Evolutionary conservation across 2,113 vertebrate species (phyloP).

Genomic region (Oreochromis aureus): DNA sequence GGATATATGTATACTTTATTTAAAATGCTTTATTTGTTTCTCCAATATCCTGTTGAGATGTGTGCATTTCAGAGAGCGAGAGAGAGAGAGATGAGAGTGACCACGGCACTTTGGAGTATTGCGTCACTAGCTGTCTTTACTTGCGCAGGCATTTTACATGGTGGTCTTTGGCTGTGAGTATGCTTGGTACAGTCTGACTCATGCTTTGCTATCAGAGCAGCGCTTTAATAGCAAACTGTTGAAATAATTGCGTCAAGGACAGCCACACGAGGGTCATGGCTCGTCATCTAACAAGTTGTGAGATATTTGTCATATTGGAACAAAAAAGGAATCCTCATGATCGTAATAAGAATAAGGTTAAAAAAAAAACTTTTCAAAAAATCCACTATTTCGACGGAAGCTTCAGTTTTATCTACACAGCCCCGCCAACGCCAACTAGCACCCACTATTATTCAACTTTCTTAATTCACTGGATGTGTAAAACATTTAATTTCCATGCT

Average conservation of each 20-base stretch:
- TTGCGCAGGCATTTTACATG: conserved; percentile 46
- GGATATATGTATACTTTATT: conserved; percentile 5
- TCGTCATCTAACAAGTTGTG: not conserved
- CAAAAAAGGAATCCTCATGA: not conserved
- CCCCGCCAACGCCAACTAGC: not conserved
- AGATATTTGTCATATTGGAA: not conserved
- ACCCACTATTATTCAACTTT: conserved; percentile 15
- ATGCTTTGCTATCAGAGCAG: not conserved
- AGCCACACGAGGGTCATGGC: not conserved
- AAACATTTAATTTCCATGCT: conserved; percentile 56
- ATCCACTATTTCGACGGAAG: not conserved
- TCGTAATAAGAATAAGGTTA: not conserved
- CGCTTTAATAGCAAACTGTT: conserved; percentile 4
- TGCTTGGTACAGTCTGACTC: conserved; percentile 19
- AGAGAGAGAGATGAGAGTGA: not conserved
- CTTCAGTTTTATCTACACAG: not conserved
- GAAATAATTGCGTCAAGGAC: conserved; percentile 2
- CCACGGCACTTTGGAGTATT: conserved; percentile 29
- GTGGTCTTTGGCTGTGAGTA: conserved; percentile 39
- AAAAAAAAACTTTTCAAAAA: not conserved
- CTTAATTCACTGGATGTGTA: conserved; percentile 47
- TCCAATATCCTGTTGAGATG: not conserved
- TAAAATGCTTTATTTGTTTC: not conserved
- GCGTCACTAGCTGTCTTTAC: conserved; percentile 45
- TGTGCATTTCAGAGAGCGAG: not conserved